Evolutionary conservation across 2,888 invertebrate species (phyloP).

Genomic region (Cheilosia scutellata): DNA sequence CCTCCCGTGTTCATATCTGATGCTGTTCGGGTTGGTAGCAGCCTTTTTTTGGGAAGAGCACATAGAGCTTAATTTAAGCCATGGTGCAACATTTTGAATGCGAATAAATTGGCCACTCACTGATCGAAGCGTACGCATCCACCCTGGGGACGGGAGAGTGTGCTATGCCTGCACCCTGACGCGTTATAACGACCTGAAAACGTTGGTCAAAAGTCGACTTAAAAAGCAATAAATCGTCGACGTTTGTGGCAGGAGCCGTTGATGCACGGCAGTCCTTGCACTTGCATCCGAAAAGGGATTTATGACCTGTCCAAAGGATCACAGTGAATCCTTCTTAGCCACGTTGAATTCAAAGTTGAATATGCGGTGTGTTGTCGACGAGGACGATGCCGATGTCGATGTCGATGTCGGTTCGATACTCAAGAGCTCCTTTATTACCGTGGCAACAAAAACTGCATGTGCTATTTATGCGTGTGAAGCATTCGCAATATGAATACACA

Average conservation of each 20-base stretch:
- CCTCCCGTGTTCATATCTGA: slow-evolving; percentile 59
- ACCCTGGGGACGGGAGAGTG: slow-evolving; percentile 15
- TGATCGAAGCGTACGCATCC: slow-evolving; percentile 57
- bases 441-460: slow-evolving; percentile 51
- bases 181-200: slow-evolving; percentile 75
- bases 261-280: slow-evolving; percentile 29
- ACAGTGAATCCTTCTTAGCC: slow-evolving; percentile 67
- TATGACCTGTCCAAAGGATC: slow-evolving; percentile 69
- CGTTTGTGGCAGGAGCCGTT: slow-evolving; percentile 42
- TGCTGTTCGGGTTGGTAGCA: slow-evolving; percentile 5
- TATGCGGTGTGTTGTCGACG: slow-evolving; percentile 42
- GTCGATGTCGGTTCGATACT: slow-evolving; percentile 18
- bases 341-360: slow-evolving; percentile 60
- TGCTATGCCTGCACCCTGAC: slow-evolving; percentile 10
- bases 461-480: slow-evolving; percentile 25
- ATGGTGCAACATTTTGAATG: slow-evolving; percentile 48
- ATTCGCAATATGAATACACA: neutral
- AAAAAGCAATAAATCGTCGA: slow-evolving; percentile 76
- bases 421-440: slow-evolving; percentile 41
- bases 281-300: slow-evolving; percentile 59
- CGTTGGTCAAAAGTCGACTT: slow-evolving; percentile 76
- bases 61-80: neutral
- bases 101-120: slow-evolving; percentile 67
- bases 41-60: neutral
- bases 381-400: slow-evolving; percentile 5